Base-by-base conservation (phyloP, 1,140 invertebrate species). In the Rhysida immarginata region DNA sequence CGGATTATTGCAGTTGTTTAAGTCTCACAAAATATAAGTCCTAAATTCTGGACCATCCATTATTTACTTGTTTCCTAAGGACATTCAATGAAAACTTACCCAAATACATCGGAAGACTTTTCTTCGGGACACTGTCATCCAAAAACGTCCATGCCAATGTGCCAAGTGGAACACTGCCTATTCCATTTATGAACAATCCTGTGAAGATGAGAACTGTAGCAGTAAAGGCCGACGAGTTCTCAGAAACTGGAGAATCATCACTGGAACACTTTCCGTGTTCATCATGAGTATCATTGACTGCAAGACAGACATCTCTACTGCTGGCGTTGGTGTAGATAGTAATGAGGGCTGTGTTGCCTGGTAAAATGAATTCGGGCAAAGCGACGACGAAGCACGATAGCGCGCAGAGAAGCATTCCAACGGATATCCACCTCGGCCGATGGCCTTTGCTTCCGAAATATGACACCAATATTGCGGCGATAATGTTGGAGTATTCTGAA, bases 401-500 rank as follows among this genome's bases (percentile, higher is more conserved):
- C 0, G 81, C 81, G 8, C 84, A 81, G 24, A 68, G 18, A 16
- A 65, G 43, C 49, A 64, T 59, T 26, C 81, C 81, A 65, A 75
- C 73, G 14, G 80, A 78, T 44, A 84, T 79, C 78, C 81, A 81
- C 53, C 73, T 63, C 1, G 79, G 78, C 50, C 78, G 69, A 62
- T 81, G 75, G 23, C 77, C 74, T 18, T 73, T 71, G 26, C 74
- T 74, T 14, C 78, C 79, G 54, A 75, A 76, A 59, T 80, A 81
- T 5, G 75, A 75, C 20, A 81, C 62, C 20, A 80, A 61, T 54
- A 78, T 58, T 14, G 75, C 77, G 13, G 78, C 65, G 51, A 83
- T 58, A 56, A 82, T 80, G 67, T 83, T 79, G 54, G 79, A 81
- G 60, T 82, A 77, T 69, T 83, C 81, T 68, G 83, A 82, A 23